Percentiles rank a stretch among this genome's conserved stretches.
Evolutionary conservation across 2,113 vertebrate genomes (phyloP).

Genomic region (Melanocharis versteri): DNA sequence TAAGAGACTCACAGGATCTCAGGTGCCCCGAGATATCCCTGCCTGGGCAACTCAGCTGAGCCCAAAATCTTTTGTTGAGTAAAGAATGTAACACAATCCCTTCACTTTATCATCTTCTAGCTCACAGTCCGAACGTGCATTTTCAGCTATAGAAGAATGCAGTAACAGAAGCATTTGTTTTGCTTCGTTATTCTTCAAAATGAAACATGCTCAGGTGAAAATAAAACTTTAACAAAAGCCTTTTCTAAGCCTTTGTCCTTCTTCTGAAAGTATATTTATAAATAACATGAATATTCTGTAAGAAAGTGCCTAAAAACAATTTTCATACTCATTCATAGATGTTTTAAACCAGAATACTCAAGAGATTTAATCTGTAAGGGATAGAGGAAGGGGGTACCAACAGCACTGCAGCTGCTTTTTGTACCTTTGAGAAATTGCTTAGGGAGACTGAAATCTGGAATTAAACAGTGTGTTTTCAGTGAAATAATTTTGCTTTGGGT

Average conservation of each 20-base stretch:
- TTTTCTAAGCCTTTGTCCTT: neutral
- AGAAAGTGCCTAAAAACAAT: neutral
- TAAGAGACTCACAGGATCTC: neutral
- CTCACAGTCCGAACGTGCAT: neutral
- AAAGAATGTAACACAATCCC: neutral
- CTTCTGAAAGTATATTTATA: neutral
- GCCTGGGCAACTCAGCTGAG: neutral
- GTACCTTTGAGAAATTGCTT: neutral
- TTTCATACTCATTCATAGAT: accelerated
- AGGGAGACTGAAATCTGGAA: neutral
- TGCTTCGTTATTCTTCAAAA: neutral
- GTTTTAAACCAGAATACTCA: neutral
- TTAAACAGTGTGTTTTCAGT: neutral
- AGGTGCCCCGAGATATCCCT: neutral
- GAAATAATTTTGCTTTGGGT: neutral
- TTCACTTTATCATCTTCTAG: neutral
- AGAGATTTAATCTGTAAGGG: neutral
- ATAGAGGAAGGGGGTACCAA: neutral
- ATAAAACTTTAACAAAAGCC: neutral
- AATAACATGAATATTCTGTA: neutral
- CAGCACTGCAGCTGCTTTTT: neutral
- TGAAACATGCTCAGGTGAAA: neutral
- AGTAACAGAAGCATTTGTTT: neutral
- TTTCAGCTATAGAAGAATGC: neutral
- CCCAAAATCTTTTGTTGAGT: neutral